Percentiles rank a stretch among this genome's conserved stretches.
Evolutionary conservation across 2,113 vertebrate genomes (phyloP).

Genomic region (Nibea albiflora): DNA sequence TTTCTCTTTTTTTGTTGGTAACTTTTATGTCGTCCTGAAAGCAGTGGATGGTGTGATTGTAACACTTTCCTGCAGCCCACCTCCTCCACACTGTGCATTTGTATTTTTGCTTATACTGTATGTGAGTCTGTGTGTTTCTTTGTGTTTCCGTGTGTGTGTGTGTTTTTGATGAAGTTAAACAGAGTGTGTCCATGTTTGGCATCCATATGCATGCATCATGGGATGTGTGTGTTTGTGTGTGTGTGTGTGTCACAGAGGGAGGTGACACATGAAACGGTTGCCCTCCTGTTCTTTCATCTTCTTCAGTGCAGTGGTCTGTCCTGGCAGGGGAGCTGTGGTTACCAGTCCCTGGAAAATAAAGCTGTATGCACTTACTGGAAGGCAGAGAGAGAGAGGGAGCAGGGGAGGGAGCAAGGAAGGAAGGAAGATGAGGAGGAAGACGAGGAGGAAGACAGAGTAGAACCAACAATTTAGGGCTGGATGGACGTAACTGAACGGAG

Average conservation of each 20-base stretch:
- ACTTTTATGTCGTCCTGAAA: slow-evolving; percentile 54
- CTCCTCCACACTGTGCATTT: neutral
- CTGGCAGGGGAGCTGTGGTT: slow-evolving; percentile 70
- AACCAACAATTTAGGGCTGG: neutral
- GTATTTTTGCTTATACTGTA: neutral
- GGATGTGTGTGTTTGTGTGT: slow-evolving; percentile 1
- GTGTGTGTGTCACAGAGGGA: slow-evolving; percentile 34
- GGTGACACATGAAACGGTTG: slow-evolving; percentile 80
- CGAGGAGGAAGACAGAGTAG: neutral
- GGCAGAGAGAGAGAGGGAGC: neutral
- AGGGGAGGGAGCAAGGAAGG: neutral
- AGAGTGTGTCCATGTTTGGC: slow-evolving; percentile 29
- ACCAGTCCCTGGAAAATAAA: slow-evolving; percentile 67
- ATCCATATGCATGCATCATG: slow-evolving; percentile 30
- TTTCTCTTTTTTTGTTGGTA: slow-evolving; percentile 28
- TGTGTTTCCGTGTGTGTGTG: slow-evolving; percentile 6
- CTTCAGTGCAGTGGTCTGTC: slow-evolving; percentile 71
- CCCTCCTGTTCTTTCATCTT: slow-evolving; percentile 83
- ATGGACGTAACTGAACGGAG: neutral
- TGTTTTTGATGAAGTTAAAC: slow-evolving; percentile 29
- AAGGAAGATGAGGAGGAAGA: neutral
- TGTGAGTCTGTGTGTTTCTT: neutral
- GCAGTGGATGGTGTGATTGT: slow-evolving; percentile 31
- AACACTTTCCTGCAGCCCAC: neutral
- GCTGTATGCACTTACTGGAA: slow-evolving; percentile 51